phyloP scores from a whole-genome alignment of 2,797 vertebrate species.

The Anguilla pacifica region DNA sequence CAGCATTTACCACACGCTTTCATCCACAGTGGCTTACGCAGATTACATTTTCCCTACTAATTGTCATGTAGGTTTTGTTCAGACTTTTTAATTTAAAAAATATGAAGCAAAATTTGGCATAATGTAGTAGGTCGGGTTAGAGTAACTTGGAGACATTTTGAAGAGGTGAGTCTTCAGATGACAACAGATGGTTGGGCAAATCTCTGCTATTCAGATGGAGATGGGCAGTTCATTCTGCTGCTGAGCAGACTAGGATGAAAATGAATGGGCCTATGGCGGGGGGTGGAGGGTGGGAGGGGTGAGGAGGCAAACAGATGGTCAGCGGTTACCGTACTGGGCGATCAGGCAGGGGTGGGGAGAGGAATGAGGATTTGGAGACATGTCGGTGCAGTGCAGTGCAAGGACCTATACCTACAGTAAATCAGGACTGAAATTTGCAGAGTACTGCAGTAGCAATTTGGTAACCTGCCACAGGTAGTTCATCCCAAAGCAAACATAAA shows the following conservation, averaged over 20 bases:
- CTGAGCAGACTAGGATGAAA: not conserved
- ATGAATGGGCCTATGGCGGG: not conserved
- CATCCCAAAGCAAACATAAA: not conserved
- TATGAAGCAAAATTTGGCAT: not conserved
- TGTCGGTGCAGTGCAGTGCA: not conserved
- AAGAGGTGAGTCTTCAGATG: not conserved
- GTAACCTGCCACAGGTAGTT: not conserved
- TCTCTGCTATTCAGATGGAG: not conserved
- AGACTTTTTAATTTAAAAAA: not conserved
- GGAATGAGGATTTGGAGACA: conserved; percentile 1
- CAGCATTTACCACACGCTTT: not conserved
- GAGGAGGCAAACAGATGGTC: not conserved
- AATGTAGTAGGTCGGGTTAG: not conserved
- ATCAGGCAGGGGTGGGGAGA: not conserved
- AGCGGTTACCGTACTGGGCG: not conserved
- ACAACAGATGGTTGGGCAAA: not conserved
- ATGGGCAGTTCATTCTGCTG: not conserved
- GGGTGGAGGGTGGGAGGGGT: not conserved
- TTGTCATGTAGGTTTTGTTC: not conserved
- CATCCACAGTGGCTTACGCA: not conserved
- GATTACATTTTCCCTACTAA: not conserved
- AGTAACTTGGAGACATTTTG: not conserved
- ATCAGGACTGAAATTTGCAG: not conserved
- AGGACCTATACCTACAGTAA: not conserved
- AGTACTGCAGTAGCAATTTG: not conserved